A percentile compares a stretch with the other conserved stretches of the same genome.
Conservation (phyloP, 2,888 invertebrate species). For the Tineola bisselliella region DNA sequence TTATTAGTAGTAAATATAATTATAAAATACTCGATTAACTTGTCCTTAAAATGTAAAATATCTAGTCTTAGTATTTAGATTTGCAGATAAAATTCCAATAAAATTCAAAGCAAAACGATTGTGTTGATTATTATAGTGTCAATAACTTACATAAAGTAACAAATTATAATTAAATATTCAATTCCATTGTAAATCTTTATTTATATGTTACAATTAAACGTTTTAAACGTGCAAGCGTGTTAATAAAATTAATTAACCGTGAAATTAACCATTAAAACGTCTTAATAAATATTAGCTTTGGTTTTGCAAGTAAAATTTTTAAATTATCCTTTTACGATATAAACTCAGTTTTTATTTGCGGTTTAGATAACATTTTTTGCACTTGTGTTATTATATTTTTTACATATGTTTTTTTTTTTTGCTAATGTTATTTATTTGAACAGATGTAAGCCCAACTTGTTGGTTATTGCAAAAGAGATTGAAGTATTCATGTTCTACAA, state of each 20-base stretch:
- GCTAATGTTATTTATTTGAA: too few species aligned
- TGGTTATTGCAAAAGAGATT: too few species aligned
- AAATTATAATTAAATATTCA: conserved; percentile 3
- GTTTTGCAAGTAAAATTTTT: too few species aligned
- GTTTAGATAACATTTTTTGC: too few species aligned
- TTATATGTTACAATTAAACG: neutral
- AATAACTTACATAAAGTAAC: conserved; percentile 6
- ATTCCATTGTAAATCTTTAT: neutral
- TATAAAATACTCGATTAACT: neutral
- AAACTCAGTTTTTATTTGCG: too few species aligned
- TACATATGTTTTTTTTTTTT: too few species aligned
- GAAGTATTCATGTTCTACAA: too few species aligned
- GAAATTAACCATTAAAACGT: neutral
- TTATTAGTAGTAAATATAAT: neutral
- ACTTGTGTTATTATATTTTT: too few species aligned
- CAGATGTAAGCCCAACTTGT: too few species aligned
- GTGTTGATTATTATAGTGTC: neutral
- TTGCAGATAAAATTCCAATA: neutral
- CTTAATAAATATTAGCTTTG: neutral
- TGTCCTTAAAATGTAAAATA: neutral
- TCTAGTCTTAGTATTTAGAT: neutral
- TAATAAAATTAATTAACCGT: conserved; percentile 5
- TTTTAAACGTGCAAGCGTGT: neutral
- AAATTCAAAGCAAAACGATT: neutral
- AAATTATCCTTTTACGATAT: too few species aligned